phyloP scores from a whole-genome alignment of 2,113 vertebrate genomes.

The Mormyrus lacerda region DNA sequence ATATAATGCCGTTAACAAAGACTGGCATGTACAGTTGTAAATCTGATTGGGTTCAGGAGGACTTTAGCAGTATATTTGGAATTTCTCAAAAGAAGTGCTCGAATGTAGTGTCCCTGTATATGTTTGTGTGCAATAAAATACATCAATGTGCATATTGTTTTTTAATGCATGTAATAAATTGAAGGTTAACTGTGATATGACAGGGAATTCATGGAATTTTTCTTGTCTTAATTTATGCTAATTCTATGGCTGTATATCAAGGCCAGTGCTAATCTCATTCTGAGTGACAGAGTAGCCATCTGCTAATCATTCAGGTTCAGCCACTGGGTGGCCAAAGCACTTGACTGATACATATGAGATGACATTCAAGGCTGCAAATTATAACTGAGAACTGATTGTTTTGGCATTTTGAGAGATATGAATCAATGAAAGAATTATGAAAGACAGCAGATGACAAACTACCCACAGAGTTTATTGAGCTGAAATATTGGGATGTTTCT shows the following conservation, averaged over 20 bases:
- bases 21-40: background rate
- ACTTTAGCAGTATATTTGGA: background rate
- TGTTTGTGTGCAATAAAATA: background rate
- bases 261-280: background rate
- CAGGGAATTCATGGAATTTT: background rate
- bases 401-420: background rate
- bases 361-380: background rate
- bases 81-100: background rate
- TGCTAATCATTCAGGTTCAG: background rate
- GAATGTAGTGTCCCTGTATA: background rate
- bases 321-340: background rate
- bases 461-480: background rate
- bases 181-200: background rate
- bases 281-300: background rate
- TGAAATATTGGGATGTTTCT: background rate
- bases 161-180: background rate
- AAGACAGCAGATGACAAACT: background rate
- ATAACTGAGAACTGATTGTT: background rate
- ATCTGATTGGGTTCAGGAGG: background rate
- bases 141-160: background rate
- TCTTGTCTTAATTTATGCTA: background rate
- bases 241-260: background rate
- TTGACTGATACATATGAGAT: background rate
- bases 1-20: background rate
- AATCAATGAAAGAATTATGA: background rate